Percentiles rank a stretch among this genome's conserved stretches.
Evolutionary conservation across 2,113 vertebrate genomes (phyloP).

Genomic region (Prinia subflava): DNA sequence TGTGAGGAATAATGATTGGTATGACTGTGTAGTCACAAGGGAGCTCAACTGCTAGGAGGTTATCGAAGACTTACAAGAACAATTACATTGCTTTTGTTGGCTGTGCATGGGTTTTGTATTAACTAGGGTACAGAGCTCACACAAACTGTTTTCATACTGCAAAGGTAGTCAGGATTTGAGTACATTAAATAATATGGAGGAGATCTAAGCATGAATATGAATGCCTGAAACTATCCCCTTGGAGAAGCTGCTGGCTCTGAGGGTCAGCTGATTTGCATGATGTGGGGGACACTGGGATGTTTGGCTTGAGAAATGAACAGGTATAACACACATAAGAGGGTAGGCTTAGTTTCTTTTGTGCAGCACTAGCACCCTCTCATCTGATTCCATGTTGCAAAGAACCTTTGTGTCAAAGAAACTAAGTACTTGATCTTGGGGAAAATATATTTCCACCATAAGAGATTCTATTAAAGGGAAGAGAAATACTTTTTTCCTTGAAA

Average conservation of each 20-base stretch:
- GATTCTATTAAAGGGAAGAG: background rate
- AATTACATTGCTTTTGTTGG: conserved; percentile 28
- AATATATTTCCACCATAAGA: background rate
- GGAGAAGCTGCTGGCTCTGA: background rate
- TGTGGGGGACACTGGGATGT: rapidly evolving
- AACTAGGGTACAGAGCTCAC: background rate
- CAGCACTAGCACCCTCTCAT: background rate
- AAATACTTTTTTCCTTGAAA: background rate
- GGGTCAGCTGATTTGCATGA: background rate
- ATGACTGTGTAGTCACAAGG: background rate
- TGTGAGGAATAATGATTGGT: background rate
- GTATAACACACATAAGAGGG: background rate
- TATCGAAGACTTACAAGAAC: conserved; percentile 24
- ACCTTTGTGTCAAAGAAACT: background rate
- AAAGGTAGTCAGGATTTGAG: background rate
- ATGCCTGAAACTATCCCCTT: background rate
- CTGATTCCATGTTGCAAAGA: background rate
- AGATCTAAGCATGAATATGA: background rate
- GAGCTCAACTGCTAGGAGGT: background rate
- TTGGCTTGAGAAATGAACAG: background rate
- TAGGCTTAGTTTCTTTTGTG: background rate
- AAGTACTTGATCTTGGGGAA: background rate
- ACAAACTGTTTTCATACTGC: background rate
- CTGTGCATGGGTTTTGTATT: background rate
- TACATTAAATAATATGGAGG: background rate